Conservation (phyloP, 2,888 invertebrate species). For the Therioaphis trifolii region DNA sequence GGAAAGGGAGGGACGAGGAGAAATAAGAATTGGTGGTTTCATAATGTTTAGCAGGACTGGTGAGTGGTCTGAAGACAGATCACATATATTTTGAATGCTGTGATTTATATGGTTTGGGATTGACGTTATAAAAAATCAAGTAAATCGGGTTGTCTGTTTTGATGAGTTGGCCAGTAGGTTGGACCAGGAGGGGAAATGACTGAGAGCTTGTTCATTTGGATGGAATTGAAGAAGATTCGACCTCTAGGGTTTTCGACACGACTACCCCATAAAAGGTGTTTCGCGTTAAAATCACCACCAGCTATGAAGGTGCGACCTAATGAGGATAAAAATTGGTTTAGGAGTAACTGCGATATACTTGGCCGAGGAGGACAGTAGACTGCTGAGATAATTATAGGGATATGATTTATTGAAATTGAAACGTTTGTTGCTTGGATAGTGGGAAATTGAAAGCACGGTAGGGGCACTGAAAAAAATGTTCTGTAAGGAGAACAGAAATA, state of each 20-base stretch:
- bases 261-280: too few relatives aligned
- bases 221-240: too few relatives aligned
- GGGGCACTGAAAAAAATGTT: too few relatives aligned
- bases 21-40: not conserved
- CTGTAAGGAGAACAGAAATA: too few relatives aligned
- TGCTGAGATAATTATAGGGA: not conserved
- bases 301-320: too few relatives aligned
- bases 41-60: not conserved
- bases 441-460: not conserved
- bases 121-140: not conserved
- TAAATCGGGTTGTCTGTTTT: not conserved
- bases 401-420: conserved; percentile 5
- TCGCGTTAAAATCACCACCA: too few relatives aligned
- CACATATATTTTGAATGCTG: not conserved
- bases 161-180: not conserved
- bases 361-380: not conserved
- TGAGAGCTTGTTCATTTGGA: too few relatives aligned
- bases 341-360: not conserved
- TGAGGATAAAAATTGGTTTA: not conserved
- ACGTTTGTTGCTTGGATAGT: not conserved
- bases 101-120: too few relatives aligned
- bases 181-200: too few relatives aligned
- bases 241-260: too few relatives aligned
- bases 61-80: not conserved
- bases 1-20: conserved; percentile 3